phyloP scores from a whole-genome alignment of 2,797 vertebrate species.

The Ataeniobius toweri region DNA sequence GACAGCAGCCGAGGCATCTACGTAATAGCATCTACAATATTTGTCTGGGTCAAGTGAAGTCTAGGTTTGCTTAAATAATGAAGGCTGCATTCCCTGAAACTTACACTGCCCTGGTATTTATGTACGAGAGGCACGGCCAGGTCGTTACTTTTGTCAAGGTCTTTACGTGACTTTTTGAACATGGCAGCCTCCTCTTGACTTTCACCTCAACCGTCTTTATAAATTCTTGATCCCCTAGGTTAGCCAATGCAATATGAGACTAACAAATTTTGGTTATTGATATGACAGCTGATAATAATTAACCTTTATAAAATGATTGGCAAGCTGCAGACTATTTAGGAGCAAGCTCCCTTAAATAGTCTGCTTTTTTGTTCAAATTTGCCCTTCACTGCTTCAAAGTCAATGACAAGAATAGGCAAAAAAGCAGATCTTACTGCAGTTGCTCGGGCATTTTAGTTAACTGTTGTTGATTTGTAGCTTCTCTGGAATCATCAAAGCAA shows the following conservation, averaged over 20 bases:
- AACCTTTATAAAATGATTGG: conserved; percentile 13
- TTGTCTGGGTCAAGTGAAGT: conserved; percentile 18
- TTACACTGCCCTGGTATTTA: conserved; percentile 47
- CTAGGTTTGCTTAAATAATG: conserved; percentile 31
- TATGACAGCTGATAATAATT: conserved; percentile 47
- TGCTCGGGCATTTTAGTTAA: background rate
- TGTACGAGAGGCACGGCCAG: conserved; percentile 46
- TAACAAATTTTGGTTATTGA: conserved; percentile 16
- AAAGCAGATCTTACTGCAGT: background rate
- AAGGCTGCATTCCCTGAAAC: conserved; percentile 41
- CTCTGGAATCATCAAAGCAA: conserved; percentile 43
- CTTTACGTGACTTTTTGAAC: conserved; percentile 43
- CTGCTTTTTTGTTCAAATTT: conserved; percentile 29
- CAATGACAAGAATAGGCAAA: background rate
- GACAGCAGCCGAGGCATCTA: conserved; percentile 15
- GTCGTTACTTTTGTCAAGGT: conserved; percentile 55
- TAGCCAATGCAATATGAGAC: conserved; percentile 50
- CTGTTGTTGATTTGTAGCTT: conserved; percentile 39
- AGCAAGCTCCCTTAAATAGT: conserved; percentile 4
- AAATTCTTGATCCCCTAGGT: conserved; percentile 36
- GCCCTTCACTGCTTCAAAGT: conserved; percentile 14
- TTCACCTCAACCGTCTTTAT: conserved; percentile 26
- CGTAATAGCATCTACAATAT: conserved; percentile 10
- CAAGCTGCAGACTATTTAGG: background rate
- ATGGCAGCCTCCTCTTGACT: conserved; percentile 20